Evolutionary conservation across 2,888 invertebrate genomes (phyloP), one percentile per base, ranked within the genome.

Genomic region (Arrhopalites spinosus): DNA sequence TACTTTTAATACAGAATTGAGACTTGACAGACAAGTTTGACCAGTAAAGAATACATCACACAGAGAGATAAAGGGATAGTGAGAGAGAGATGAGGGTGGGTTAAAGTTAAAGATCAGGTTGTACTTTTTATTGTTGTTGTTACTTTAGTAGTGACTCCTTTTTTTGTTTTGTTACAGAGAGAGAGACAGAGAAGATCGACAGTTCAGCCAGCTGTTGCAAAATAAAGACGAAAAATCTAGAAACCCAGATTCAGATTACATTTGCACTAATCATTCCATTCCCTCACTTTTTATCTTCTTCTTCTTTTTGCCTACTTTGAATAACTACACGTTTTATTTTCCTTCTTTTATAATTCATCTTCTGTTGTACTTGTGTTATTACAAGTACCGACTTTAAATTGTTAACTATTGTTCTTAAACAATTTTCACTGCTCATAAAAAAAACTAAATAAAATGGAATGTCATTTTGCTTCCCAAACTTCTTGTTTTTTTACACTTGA

Each of bases 11-110:
- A 59, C 25, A 23, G 27, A 59, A 59, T 27, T 59, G 5, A 25
- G 59, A 63, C 43, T 72, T 72, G 72, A 72, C 45, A 45, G 64
- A 72, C 72, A 72, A 72, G 72, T 72, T 72, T 63, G 63, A 72
- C 72, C 63, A 47, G 72, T 64, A 27, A 8, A 23, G 15, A 1
- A 27, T 63, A 30, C 30, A 27, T 29, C 63, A 30, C 63, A 27
- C 27, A 25, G 11, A 2, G 23, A 25, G 20, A 27, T 8, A 25
- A 15, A 27, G 1, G 63, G 25, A 63, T 5, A 25, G 27, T 23
- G 7, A 8, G 7, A 27, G 23, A 23, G 7, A 59, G 5, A 59
- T 7, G 17, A 59, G 17, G 23, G 3, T 7, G 23, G 11, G 7
- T 59, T 23, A 59, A 59, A 25, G 13, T 23, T 59, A 27, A 59